A percentile compares a stretch with the other conserved stretches of the same genome.
These are phyloP conservation scores for Neodontobutis hainanensis DNA, from an alignment of 2,113 vertebrate species.

Conservation along the genomic window DNA sequence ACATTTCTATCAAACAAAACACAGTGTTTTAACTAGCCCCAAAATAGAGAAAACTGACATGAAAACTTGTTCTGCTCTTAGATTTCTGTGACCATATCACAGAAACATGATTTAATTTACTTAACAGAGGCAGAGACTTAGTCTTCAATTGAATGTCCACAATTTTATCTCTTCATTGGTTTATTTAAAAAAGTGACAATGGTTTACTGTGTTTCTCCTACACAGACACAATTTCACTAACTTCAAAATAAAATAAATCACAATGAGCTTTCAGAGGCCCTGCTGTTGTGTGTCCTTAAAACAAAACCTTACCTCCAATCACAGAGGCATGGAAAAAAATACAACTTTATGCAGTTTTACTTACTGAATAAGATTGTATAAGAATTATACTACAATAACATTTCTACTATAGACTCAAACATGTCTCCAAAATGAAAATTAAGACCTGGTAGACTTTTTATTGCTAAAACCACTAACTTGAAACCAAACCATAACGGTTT, in stretches of 20 bases:
- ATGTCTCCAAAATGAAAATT: not conserved
- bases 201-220: too few relatives aligned
- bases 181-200: not conserved
- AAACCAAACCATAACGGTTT: not conserved
- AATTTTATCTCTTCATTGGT: not conserved
- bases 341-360: not conserved
- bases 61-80: too few relatives aligned
- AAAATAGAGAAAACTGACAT: too few relatives aligned
- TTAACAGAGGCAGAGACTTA: too few relatives aligned
- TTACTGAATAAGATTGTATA: not conserved
- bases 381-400: not conserved
- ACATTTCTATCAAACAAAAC: slow-evolving; percentile 1
- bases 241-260: too few relatives aligned
- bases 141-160: too few relatives aligned
- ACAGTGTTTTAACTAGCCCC: not conserved
- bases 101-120: too few relatives aligned
- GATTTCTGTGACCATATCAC: too few relatives aligned
- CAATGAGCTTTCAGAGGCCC: not conserved
- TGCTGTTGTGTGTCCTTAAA: not conserved
- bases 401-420: not conserved
- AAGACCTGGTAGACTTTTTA: not conserved
- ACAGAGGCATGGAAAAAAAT: not conserved
- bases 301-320: not conserved
- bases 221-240: too few relatives aligned
- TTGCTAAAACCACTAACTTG: not conserved